These are phyloP conservation scores for Sphenodon punctatus DNA, from an alignment of 2,797 vertebrate genomes.

Conservation along the genomic window DNA sequence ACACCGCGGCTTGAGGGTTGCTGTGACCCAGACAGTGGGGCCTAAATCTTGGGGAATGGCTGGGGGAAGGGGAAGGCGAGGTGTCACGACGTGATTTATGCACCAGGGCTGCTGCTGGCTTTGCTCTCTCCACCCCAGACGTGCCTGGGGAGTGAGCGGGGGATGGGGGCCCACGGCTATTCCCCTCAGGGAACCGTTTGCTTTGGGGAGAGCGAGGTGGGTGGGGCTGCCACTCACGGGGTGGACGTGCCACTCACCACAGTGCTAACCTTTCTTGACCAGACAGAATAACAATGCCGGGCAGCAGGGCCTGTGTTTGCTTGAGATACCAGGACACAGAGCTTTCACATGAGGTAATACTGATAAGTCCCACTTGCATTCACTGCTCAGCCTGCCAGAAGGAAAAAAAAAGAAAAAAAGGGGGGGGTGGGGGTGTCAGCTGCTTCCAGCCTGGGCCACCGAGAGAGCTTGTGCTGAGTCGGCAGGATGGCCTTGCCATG, in stretches of 20 bases:
- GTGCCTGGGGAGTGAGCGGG: neutral
- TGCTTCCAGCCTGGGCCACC: neutral
- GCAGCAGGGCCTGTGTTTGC: constrained; percentile 65
- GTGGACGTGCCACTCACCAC: constrained; percentile 63
- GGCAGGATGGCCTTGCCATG: neutral
- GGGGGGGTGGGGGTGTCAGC: too few species aligned
- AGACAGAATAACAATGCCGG: constrained; percentile 72
- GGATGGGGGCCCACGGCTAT: too few species aligned
- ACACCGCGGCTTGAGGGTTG: too few species aligned
- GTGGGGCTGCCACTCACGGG: neutral
- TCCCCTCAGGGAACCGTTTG: fast-evolving
- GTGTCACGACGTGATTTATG: neutral
- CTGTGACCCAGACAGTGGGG: too few species aligned
- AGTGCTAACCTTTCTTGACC: constrained; percentile 54
- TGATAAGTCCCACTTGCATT: constrained; percentile 61
- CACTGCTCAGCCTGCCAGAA: constrained; percentile 52
- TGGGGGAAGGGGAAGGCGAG: too few species aligned
- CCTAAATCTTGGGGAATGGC: too few species aligned
- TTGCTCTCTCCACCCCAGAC: neutral
- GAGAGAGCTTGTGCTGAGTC: too few species aligned
- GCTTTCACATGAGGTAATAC: constrained; percentile 69
- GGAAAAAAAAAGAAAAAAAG: too few species aligned
- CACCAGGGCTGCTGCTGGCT: fast-evolving
- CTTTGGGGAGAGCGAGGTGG: neutral
- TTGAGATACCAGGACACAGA: constrained; percentile 65